Evolutionary conservation across 2,113 vertebrate genomes (phyloP), one percentile per base, ranked within the genome.

Genomic region (Ophthalmolycus amberensis): DNA sequence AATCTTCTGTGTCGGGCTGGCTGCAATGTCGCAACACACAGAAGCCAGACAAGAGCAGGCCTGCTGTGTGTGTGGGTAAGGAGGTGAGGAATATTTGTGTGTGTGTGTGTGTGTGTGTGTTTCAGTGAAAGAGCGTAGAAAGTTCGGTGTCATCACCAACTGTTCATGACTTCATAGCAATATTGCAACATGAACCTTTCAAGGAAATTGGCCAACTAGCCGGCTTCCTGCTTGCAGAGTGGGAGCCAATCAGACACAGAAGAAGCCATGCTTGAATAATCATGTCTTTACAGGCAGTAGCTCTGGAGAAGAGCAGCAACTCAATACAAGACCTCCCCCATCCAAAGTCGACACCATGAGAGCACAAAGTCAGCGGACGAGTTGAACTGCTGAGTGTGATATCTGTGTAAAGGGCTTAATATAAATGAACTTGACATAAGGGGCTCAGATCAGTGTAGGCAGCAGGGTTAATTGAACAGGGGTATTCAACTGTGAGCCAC

Each of bases 131-230:
- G 18, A 15, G 9, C 48, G 9, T 27, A 68, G 66, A 68, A 48
- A 50, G 66, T 68, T 32, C 70, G 25, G 44, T 67, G 76, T 88
- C 80, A 79, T 77, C 81, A 71, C 75, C 80, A 86, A 85, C 81
- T 73, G 86, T 67, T 79, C 46, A 34, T 88, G 82, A 85, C 77
- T 87, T 86, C 71, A 71, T 69, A 81, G 81, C 88, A 89, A 86
- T 82, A 87, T 93, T 93, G 88, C 92, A 88, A 91, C 85, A 93
- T 58, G 46, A 85, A 85, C 40, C 14, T 64, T 79, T 64, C 9
- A 1, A 85, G 89, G 91, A 93, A 91, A 93, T 91, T 93, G 85
- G 88, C 85, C 83, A 92, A 92, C 82, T 63, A 85, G 64, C 80
- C 14, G 4, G 32, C 80, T 92, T 93, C 91, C 93, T 90, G 85